Evolutionary conservation across 2,888 invertebrate genomes (phyloP), one percentile per base, ranked within the genome.

Genomic region (Melanargia galathea): DNA sequence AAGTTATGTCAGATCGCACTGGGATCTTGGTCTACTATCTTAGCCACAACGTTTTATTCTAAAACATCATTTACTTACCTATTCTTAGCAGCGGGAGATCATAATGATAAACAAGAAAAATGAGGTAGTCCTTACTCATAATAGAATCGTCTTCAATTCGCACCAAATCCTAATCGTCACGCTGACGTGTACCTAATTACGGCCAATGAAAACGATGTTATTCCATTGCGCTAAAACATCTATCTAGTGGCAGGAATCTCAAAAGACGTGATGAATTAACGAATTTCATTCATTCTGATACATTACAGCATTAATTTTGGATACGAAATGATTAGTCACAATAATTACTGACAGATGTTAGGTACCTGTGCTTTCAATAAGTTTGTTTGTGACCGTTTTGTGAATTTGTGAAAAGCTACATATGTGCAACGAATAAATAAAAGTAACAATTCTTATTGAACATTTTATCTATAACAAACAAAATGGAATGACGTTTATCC

Each of bases 191-290:
- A 35, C 59, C 33, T 45, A 64, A 66, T 61, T 62, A 60, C 33
- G 45, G 45, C 8, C 38, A 56, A 57, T 57, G 58, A 57, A 64
- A 67, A 52, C 54, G 48, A 24, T 60, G 55, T 38, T 43, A 40
- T 56, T 66, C 73, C 66, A 74, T 73, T 77, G 75, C 62, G 67
- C 73, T 79, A 63, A 70, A 71, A 72, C 68, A 68, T 74, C 68
- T 76, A 78, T 78, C 71, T 74, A 75, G 75, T 77, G 75, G 76
- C 71, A 71, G 10, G 11, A 69, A 73, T 77, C 70, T 71, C 69
- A 69, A 69, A 72, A 71, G 67, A 70, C 68, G 65, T 61, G 64
- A 66, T 64, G 63, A 71, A 68, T 69, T 70, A 71, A 71, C 70
- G 63, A 59, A 46, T 69, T 69, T 56, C 70, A 66, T 71, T 69